Conservation (phyloP, 2,888 invertebrate genomes). For the Thymelicus lineola region DNA sequence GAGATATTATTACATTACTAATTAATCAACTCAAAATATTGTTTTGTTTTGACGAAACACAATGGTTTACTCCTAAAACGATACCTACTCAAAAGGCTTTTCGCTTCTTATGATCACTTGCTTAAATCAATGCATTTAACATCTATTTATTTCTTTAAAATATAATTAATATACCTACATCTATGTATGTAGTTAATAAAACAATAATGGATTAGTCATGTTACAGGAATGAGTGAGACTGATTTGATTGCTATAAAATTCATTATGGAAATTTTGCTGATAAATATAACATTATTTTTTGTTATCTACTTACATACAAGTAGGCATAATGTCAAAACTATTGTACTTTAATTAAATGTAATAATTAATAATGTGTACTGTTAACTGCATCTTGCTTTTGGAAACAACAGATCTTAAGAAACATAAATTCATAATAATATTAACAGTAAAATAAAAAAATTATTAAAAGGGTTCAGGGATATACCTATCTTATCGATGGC, state of each 20-base stretch:
- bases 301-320: no score
- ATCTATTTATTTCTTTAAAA: no score
- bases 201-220: no score
- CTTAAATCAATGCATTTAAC: neutral
- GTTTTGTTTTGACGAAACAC: constrained; percentile 11
- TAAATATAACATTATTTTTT: no score
- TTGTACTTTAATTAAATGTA: constrained; percentile 1
- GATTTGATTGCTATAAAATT: no score
- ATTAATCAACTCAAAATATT: neutral
- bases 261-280: no score
- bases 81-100: constrained; percentile 3
- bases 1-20: no score
- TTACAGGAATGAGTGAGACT: no score
- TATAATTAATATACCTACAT: no score
- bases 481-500: neutral
- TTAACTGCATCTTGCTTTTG: neutral
- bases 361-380: neutral
- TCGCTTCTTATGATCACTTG: constrained; percentile 18
- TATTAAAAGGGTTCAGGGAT: neutral
- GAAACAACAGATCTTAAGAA: neutral
- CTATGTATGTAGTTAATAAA: no score
- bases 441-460: neutral
- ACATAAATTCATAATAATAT: neutral
- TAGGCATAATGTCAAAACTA: neutral
- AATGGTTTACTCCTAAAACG: neutral